Percentiles rank a stretch among this genome's conserved stretches.
These are phyloP conservation scores for Calephelis nemesis DNA, from an alignment of 1,140 invertebrate genomes.

Conservation along the genomic window DNA sequence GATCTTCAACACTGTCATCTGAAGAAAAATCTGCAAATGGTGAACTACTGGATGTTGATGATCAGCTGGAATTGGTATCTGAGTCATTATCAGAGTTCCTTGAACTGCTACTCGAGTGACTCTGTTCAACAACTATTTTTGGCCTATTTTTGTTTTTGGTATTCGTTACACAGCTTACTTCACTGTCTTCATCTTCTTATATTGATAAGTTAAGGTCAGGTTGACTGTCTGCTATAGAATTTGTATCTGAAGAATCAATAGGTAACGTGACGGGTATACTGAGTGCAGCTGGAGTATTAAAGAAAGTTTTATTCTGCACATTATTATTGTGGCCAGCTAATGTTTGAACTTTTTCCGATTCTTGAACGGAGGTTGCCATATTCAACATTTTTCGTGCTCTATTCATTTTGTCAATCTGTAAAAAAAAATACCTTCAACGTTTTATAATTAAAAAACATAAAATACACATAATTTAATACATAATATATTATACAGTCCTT, in stretches of 20 bases:
- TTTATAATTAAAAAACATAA: constrained; percentile 12
- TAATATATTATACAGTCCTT: constrained; percentile 18
- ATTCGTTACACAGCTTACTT: constrained; percentile 22
- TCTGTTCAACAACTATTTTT: constrained; percentile 26
- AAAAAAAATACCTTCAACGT: neutral
- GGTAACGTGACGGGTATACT: constrained; percentile 22
- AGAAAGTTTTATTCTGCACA: constrained; percentile 23
- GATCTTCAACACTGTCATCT: constrained; percentile 30
- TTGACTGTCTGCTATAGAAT: constrained; percentile 27
- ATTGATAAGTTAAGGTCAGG: constrained; percentile 21
- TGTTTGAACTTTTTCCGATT: constrained; percentile 23
- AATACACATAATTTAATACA: constrained; percentile 2
- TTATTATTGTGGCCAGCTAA: constrained; percentile 23
- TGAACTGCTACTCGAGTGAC: constrained; percentile 24
- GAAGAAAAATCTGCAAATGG: constrained; percentile 31
- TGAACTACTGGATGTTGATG: constrained; percentile 27
- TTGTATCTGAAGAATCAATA: constrained; percentile 25
- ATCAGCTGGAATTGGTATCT: constrained; percentile 24
- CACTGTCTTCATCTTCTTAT: constrained; percentile 21
- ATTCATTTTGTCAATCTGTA: constrained; percentile 25
- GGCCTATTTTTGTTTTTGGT: constrained; percentile 22
- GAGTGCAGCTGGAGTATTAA: constrained; percentile 19
- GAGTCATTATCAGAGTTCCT: constrained; percentile 11
- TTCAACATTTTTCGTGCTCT: constrained; percentile 27
- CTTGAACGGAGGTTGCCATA: constrained; percentile 24